Conservation (phyloP, 1,140 invertebrate species). For the Trichomalopsis sarcophagae region DNA sequence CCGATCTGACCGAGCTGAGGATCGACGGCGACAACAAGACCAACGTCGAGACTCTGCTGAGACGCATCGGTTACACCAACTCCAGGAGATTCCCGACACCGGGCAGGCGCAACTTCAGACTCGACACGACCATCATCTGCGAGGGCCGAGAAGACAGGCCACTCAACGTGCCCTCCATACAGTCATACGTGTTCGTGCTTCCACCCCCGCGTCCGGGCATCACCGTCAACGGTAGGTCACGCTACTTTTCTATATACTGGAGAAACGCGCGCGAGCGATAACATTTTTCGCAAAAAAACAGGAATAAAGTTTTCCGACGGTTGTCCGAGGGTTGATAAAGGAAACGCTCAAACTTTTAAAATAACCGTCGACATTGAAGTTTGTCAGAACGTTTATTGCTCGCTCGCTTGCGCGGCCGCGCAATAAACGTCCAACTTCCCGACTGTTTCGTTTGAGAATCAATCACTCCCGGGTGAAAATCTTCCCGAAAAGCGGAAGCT, state of each 20-base stretch:
- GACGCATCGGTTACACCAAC: conserved; percentile 93
- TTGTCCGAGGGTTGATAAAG: background rate
- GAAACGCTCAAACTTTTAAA: conserved; percentile 4
- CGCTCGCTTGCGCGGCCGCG: no score
- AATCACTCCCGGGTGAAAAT: background rate
- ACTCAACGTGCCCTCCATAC: conserved; percentile 79
- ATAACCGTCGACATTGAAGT: background rate
- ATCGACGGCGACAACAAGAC: conserved; percentile 93
- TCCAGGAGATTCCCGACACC: conserved; percentile 93
- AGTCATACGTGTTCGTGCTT: conserved; percentile 91
- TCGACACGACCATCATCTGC: conserved; percentile 86
- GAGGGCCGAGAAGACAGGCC: conserved; percentile 70
- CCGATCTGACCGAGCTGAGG: conserved; percentile 91
- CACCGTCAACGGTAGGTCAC: conserved; percentile 81
- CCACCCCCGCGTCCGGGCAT: conserved; percentile 90
- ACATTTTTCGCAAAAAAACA: background rate
- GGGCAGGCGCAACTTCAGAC: conserved; percentile 89
- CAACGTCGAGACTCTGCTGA: conserved; percentile 90
- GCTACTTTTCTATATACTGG: background rate
- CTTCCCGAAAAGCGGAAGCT: background rate
- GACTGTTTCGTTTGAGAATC: background rate
- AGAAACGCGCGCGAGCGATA: background rate
- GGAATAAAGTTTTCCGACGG: background rate
- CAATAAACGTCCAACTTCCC: background rate
- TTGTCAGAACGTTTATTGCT: background rate